These are phyloP conservation scores for Rhimphoctona megacephalus DNA, from an alignment of 2,888 invertebrate species.

Conservation along the genomic window DNA sequence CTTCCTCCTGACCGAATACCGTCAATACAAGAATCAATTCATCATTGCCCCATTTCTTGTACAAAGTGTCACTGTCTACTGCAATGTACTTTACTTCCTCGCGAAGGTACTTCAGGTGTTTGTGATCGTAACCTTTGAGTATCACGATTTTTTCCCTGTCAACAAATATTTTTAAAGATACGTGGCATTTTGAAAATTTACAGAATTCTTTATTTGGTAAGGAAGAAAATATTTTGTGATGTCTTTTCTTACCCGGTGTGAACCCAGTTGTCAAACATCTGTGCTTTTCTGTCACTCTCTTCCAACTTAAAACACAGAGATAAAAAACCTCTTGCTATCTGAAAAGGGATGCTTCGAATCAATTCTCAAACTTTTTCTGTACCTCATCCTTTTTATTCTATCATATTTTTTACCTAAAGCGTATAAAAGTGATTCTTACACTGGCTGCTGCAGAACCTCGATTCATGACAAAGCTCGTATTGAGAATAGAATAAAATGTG, in stretches of 20 bases:
- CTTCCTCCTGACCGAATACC: conserved; percentile 85
- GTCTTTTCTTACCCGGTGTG: conserved; percentile 71
- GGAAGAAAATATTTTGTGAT: not conserved
- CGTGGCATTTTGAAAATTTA: not conserved
- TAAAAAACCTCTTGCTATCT: conserved; percentile 75
- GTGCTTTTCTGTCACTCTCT: conserved; percentile 56
- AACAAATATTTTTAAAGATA: not conserved
- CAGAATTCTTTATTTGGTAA: not conserved
- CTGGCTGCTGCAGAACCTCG: conserved; percentile 70
- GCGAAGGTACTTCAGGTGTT: conserved; percentile 74
- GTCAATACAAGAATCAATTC: conserved; percentile 82
- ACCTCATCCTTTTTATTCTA: not conserved
- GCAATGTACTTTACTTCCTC: conserved; percentile 71
- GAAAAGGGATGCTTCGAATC: conserved; percentile 11
- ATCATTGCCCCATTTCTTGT: conserved; percentile 69
- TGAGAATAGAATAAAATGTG: conserved; percentile 76
- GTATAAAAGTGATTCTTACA: conserved; percentile 48
- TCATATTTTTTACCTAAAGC: not conserved
- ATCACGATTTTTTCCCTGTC: conserved; percentile 73
- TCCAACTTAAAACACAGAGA: conserved; percentile 71
- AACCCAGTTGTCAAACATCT: conserved; percentile 72
- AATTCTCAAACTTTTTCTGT: not conserved
- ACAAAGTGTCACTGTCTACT: conserved; percentile 68
- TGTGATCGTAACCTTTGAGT: conserved; percentile 74
- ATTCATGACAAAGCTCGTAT: conserved; percentile 73